Conservation (phyloP, 2,888 invertebrate species). For the Zhuqinia jingwanae region DNA sequence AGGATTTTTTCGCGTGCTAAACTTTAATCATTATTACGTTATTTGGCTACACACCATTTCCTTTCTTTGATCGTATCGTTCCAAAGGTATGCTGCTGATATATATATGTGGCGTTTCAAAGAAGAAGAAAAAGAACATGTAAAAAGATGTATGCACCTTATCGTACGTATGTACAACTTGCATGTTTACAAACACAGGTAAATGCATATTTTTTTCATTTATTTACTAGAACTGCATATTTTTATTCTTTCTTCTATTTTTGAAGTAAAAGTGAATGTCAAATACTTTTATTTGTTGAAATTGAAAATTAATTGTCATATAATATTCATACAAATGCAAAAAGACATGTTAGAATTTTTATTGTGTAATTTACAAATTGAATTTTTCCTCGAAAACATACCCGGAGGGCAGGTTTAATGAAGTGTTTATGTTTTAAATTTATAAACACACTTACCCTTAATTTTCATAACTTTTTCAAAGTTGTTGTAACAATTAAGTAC, state of each 20-base stretch:
- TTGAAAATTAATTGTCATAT: no score
- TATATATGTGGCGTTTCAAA: background rate
- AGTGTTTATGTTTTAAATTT: slow-evolving; percentile 32
- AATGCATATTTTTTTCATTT: background rate
- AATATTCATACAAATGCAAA: background rate
- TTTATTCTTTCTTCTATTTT: background rate
- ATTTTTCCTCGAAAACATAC: slow-evolving; percentile 35
- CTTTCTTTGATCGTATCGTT: slow-evolving; percentile 35
- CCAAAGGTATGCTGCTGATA: background rate
- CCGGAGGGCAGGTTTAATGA: slow-evolving; percentile 2
- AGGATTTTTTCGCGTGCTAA: slow-evolving; percentile 41
- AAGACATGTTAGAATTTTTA: background rate
- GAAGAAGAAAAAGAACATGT: background rate
- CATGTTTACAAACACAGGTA: background rate
- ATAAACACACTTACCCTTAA: no score
- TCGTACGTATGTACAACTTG: background rate
- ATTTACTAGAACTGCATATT: background rate
- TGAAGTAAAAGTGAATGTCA: no score
- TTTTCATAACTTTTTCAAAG: no score
- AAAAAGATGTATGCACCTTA: background rate
- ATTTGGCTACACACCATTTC: slow-evolving; percentile 20
- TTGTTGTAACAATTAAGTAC: no score
- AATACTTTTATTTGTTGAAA: no score
- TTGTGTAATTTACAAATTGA: slow-evolving; percentile 38
- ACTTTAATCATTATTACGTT: slow-evolving; percentile 44